Evolutionary conservation across 2,113 vertebrate species (phyloP), one percentile per base, ranked within the genome.

Genomic region (Scolopax mira): DNA sequence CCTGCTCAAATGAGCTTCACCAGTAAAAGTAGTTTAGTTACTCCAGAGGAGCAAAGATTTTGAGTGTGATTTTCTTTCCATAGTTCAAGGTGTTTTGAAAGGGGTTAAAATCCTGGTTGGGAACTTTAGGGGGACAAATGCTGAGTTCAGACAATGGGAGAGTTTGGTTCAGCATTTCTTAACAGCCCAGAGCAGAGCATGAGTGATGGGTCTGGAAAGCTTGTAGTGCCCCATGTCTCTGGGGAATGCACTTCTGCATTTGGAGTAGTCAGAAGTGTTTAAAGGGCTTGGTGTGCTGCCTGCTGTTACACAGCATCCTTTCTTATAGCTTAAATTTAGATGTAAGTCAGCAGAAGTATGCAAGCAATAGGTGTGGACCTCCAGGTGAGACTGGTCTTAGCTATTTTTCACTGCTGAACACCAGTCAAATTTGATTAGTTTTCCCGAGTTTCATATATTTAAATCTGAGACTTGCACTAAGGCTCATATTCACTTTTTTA

Each of bases 221-320:
- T 75, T 61, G 31, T n/a, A 14, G 21, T 64, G 37, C 52, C 28
- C 39, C 3, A 0, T 18, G 6, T 74, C 17, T 65, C n/a, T 48
- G 4, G 5, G 39, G 15, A 37, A 23, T 13, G 15, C 0, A 0
- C 42, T 81, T 30, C 42, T 65, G 42, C 25, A 35, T 91, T 79
- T 0, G 0, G 44, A 52, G 14, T 24, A 28, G 14, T 67, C 44
- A 1, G 44, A 82, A 41, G 10, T 66, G 22, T 37, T 69, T 7
- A 1, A 1, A 17, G 54, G 54, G 27, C 19, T 84, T 0, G 0
- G 9, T 4, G 10, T 74, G 48, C 57, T 49, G n/a, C 42, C 31
- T 28, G 13, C 62, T 66, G 8, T 46, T 85, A 11, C 21, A 18
- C 39, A 74, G 3, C 24, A 13, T 0, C 1, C 13, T 72, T 52